Evolutionary conservation across 2,888 invertebrate species (phyloP).

Genomic region (Folsomia manolachei): DNA sequence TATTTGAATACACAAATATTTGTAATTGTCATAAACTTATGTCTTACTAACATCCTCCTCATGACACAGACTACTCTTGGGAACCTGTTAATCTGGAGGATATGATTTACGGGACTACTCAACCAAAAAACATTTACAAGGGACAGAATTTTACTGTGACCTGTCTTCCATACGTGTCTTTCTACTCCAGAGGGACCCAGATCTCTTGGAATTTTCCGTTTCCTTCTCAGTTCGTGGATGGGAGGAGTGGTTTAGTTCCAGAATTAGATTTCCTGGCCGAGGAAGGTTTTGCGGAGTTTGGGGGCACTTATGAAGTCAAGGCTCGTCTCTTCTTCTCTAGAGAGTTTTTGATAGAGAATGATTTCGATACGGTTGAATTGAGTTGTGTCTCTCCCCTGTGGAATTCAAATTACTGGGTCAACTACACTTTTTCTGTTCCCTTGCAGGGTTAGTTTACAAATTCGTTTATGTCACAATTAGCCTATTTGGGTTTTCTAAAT

Average conservation of each 20-base stretch:
- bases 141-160: not conserved
- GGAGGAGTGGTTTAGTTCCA: too few species aligned
- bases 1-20: not conserved
- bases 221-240: not conserved
- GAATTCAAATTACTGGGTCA: slow-evolving; percentile 8
- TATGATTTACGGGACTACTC: not conserved
- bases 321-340: not conserved
- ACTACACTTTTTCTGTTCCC: not conserved
- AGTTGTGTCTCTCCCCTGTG: slow-evolving; percentile 6
- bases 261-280: not conserved
- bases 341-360: slow-evolving; percentile 6
- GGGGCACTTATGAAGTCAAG: not conserved
- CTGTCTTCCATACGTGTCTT: not conserved
- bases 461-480: not conserved
- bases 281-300: not conserved
- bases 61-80: not conserved
- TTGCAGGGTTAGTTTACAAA: not conserved
- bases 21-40: too few species aligned
- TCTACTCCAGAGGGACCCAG: not conserved
- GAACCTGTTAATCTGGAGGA: not conserved
- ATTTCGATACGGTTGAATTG: not conserved
- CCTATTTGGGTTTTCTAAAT: not conserved
- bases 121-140: not conserved
- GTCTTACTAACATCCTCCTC: too few species aligned
- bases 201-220: not conserved